Evolutionary conservation across 1,140 invertebrate genomes (phyloP), one percentile per base, ranked within the genome.

Genomic region (Ceratosolen fusciceps): DNA sequence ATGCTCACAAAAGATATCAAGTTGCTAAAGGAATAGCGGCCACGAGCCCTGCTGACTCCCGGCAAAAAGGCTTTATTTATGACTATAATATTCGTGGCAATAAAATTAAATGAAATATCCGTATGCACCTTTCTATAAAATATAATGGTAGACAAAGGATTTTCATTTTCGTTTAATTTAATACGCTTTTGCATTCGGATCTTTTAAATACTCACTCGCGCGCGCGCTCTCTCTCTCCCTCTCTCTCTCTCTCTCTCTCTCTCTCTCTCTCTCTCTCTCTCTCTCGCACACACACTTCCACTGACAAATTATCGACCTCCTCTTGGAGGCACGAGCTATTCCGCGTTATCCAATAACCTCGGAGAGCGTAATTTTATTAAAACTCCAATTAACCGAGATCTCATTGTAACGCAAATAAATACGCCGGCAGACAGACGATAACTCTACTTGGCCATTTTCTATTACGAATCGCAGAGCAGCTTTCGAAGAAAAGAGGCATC

Each of bases 41-140:
- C 47, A 29, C 26, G n/a, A 43, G 34, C 8, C n/a, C 5, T n/a
- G n/a, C 24, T 43, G 7, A 56, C n/a, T 21, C 58, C 7, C 58
- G 14, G 26, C n/a, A 10, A 10, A 56, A 56, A 34, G 4, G 31
- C 29, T 72, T 72, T 73, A 58, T 58, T 73, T 72, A 72, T 72
- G 21, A 72, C 19, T 19, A 29, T 12, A 21, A 71, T n/a, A 71
- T 60, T 12, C 39, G 39, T 12, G 19, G 19, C 21, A 52, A 52
- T 52, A 52, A 52, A 19, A 52, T 52, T 19, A 52, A 52, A 52
- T 52, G 49, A 52, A 52, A 52, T 52, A 3, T 16, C 14, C 2
- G 21, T 19, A 52, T 16, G 49, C 3, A 52, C 49, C 21, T 43
- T 52, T 19, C 49, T 52, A 16, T 52, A 19, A 52, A 52, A 21